phyloP scores from a whole-genome alignment of 2,797 vertebrate species.

The Helicolenus hilgendorfi region DNA sequence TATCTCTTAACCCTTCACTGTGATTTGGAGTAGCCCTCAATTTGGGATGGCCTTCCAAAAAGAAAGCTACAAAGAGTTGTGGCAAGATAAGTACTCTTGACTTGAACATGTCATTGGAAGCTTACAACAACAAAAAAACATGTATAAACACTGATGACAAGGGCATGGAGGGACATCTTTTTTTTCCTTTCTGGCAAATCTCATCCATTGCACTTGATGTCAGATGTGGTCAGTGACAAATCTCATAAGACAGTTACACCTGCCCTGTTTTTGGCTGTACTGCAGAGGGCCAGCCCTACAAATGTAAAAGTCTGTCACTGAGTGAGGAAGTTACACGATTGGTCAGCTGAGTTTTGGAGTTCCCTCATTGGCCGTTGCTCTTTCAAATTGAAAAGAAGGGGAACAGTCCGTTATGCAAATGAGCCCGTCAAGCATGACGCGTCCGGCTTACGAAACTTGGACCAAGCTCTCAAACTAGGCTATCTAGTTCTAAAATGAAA shows the following conservation, averaged over 20 bases:
- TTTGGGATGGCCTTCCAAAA: conserved; percentile 11
- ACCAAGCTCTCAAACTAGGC: no score
- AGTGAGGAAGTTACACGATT: not conserved
- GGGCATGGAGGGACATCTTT: not conserved
- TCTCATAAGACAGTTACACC: not conserved
- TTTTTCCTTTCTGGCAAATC: not conserved
- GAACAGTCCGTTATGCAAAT: not conserved
- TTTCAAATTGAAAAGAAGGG: not conserved
- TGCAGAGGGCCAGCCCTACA: not conserved
- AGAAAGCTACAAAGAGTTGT: not conserved
- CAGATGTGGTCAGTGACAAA: not conserved
- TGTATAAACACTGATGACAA: not conserved
- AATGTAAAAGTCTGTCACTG: not conserved
- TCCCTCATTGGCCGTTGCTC: not conserved
- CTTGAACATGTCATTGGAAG: not conserved
- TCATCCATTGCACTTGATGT: not conserved
- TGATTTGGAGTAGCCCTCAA: not conserved
- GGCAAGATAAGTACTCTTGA: not conserved
- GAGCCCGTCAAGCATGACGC: not conserved
- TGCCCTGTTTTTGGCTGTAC: not conserved
- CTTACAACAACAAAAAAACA: not conserved
- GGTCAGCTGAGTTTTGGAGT: not conserved
- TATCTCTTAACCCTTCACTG: not conserved
- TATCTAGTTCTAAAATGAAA: no score
- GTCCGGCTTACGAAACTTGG: no score